Evolutionary conservation across 2,797 vertebrate species (phyloP).

Genomic region (Adrianichthys oophorus): DNA sequence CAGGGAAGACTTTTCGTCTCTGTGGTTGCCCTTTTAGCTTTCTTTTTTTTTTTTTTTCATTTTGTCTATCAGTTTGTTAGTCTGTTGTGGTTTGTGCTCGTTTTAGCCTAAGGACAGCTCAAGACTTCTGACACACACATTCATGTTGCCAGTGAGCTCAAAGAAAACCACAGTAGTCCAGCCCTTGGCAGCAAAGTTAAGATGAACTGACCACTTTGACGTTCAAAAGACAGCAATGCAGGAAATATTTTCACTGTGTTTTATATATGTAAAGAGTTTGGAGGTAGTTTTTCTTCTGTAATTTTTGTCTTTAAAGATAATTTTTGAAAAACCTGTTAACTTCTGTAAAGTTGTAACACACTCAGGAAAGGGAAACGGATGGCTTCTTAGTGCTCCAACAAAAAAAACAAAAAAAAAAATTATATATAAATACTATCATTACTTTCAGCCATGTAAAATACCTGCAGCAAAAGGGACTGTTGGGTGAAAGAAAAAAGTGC

Average conservation of each 20-base stretch:
- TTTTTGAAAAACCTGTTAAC: too few species aligned
- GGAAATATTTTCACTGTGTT: too few species aligned
- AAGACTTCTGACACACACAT: constrained; percentile 31
- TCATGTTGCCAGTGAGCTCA: constrained; percentile 58
- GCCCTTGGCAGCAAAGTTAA: constrained; percentile 65
- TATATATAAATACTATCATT: too few species aligned
- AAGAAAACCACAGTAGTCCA: constrained; percentile 74
- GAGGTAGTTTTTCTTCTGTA: too few species aligned
- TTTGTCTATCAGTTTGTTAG: constrained; percentile 72
- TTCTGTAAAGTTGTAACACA: too few species aligned
- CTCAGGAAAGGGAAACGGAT: too few species aligned
- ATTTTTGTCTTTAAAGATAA: too few species aligned
- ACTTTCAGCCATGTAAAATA: too few species aligned
- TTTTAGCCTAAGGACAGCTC: constrained; percentile 71
- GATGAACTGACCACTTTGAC: constrained; percentile 73
- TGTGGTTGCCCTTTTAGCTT: constrained; percentile 41
- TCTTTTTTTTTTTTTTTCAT: constrained; percentile 47
- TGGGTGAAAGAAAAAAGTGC: too few species aligned
- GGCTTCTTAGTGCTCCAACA: too few species aligned
- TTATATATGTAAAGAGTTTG: too few species aligned
- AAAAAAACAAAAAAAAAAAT: constrained; percentile 28
- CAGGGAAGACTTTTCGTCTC: constrained; percentile 59
- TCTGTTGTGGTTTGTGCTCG: constrained; percentile 70
- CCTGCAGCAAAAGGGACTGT: too few species aligned
- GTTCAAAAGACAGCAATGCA: constrained; percentile 29